phyloP scores from a whole-genome alignment of 2,113 vertebrate genomes.

The Clarias gariepinus region DNA sequence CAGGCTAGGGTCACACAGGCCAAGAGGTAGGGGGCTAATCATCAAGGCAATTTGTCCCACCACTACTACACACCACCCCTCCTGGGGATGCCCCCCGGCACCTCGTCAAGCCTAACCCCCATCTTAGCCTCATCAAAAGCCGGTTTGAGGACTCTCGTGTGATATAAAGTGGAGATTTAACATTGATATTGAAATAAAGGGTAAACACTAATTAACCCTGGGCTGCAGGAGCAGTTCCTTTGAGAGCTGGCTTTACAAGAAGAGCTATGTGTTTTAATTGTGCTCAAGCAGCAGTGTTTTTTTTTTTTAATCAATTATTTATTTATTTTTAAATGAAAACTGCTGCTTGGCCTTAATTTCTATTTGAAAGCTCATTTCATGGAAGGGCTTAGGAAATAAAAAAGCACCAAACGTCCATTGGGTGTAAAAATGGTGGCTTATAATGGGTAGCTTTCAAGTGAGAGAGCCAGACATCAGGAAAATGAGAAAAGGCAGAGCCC shows the following conservation, averaged over 20 bases:
- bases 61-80: constrained; percentile 59
- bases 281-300: constrained; percentile 60
- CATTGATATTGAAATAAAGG: constrained; percentile 71
- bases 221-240: constrained; percentile 62
- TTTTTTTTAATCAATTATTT: constrained; percentile 42
- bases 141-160: constrained; percentile 63
- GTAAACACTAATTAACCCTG: constrained; percentile 72
- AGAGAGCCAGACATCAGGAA: constrained; percentile 2
- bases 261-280: constrained; percentile 68
- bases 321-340: constrained; percentile 50
- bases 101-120: constrained; percentile 49
- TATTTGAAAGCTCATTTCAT: constrained; percentile 17
- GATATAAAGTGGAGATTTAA: constrained; percentile 74
- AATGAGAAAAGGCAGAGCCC: constrained; percentile 1
- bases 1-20: constrained; percentile 71
- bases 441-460: background rate
- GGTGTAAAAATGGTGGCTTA: background rate
- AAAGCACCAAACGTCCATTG: background rate
- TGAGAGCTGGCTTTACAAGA: constrained; percentile 59
- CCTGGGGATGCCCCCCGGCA: too few species aligned
- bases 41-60: constrained; percentile 72
- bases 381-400: background rate
- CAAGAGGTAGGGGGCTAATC: constrained; percentile 72
- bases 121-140: constrained; percentile 67
- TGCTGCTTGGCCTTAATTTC: constrained; percentile 51